A percentile compares a stretch with the other conserved stretches of the same genome.
Evolutionary conservation across 2,113 vertebrate genomes (phyloP).

Genomic region (Poecile atricapillus): DNA sequence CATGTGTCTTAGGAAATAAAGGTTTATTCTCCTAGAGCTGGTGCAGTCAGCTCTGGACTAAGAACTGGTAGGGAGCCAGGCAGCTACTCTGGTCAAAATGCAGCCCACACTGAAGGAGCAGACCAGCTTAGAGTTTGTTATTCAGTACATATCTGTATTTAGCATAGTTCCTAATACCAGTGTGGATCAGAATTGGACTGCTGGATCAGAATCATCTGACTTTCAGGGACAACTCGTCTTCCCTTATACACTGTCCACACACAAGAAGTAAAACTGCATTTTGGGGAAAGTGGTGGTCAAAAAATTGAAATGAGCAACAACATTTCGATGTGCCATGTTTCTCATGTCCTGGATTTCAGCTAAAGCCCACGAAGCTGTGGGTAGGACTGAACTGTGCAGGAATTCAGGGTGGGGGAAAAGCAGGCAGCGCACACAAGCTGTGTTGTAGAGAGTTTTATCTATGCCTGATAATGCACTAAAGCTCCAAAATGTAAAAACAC

Average conservation of each 20-base stretch:
- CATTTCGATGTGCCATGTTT: background rate
- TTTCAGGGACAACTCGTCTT: background rate
- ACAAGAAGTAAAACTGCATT: background rate
- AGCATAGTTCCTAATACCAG: background rate
- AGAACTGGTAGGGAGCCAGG: background rate
- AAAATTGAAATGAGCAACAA: background rate
- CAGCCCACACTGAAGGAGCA: background rate
- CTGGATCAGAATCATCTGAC: background rate
- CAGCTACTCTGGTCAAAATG: background rate
- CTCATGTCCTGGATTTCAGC: background rate
- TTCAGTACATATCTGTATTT: background rate
- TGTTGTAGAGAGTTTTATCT: background rate
- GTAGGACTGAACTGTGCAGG: background rate
- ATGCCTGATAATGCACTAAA: background rate
- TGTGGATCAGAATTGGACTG: background rate
- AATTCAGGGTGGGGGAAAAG: background rate
- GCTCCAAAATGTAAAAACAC: background rate
- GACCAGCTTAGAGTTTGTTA: background rate
- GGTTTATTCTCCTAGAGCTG: background rate
- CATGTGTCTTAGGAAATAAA: background rate
- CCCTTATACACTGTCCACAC: background rate
- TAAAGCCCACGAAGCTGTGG: background rate
- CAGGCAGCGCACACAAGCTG: fast-evolving
- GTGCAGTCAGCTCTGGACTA: background rate
- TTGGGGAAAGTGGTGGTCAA: background rate